phyloP scores from a whole-genome alignment of 2,113 vertebrate genomes.

The Xenopus tropicalis region UCB_Xtro_10.0 CM004448.2:47480001-47480500 shows the following conservation, averaged over 20 bases:
- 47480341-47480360: too few species aligned
- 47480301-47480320: background rate
- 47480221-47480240: constrained; percentile 21
- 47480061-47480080: constrained; percentile 27
- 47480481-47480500: too few species aligned
- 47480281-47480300: background rate
- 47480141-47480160: constrained; percentile 21
- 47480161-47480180: constrained; percentile 9
- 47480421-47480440: too few species aligned
- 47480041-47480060: constrained; percentile 29
- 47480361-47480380: too few species aligned
- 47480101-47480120: constrained; percentile 22
- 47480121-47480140: constrained; percentile 37
- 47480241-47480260: background rate
- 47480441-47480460: too few species aligned
- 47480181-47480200: constrained; percentile 17
- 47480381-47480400: too few species aligned
- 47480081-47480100: constrained; percentile 33
- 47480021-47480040: constrained; percentile 13
- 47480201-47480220: constrained; percentile 19
- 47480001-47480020: constrained; percentile 33
- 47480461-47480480: too few species aligned
- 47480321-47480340: too few species aligned
- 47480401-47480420: too few species aligned
- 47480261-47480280: constrained; percentile 5